Evolutionary conservation across 2,888 invertebrate species (phyloP).

Genomic region (Melanchra persicariae): DNA sequence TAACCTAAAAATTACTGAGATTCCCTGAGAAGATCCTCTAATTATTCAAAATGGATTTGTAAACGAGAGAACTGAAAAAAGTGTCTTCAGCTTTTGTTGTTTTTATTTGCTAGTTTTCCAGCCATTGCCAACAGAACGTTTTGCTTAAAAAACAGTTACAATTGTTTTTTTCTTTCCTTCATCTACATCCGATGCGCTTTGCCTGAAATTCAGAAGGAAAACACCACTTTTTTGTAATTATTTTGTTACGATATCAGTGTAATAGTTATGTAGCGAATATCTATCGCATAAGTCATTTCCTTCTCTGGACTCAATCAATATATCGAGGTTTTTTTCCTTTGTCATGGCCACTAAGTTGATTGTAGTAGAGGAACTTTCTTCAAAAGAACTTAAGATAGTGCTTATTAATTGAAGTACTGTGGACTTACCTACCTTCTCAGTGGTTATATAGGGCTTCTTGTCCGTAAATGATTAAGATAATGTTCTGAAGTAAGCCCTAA

Average conservation of each 20-base stretch:
- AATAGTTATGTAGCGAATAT: no score
- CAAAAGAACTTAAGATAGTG: not conserved
- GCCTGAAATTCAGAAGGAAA: not conserved
- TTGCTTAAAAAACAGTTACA: not conserved
- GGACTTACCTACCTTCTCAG: no score
- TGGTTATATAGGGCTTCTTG: no score
- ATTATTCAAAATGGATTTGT: slow-evolving; percentile 30
- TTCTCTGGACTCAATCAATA: no score
- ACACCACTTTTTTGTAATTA: not conserved
- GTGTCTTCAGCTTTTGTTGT: not conserved
- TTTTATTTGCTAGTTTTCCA: slow-evolving; percentile 13
- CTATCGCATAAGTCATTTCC: no score
- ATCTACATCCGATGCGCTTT: not conserved
- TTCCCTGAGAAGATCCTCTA: not conserved
- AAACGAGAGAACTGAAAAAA: slow-evolving; percentile 10
- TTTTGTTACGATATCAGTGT: no score
- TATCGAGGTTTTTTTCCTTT: not conserved
- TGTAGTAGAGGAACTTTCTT: not conserved
- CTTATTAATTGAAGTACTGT: not conserved
- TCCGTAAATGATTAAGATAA: not conserved
- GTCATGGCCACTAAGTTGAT: not conserved
- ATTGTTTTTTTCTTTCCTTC: not conserved
- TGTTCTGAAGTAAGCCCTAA: slow-evolving; percentile 20
- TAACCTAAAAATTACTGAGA: not conserved
- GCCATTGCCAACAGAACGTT: not conserved